phyloP scores from a whole-genome alignment of 2,113 vertebrate genomes.

The Psittacula cyanocephala region DNA sequence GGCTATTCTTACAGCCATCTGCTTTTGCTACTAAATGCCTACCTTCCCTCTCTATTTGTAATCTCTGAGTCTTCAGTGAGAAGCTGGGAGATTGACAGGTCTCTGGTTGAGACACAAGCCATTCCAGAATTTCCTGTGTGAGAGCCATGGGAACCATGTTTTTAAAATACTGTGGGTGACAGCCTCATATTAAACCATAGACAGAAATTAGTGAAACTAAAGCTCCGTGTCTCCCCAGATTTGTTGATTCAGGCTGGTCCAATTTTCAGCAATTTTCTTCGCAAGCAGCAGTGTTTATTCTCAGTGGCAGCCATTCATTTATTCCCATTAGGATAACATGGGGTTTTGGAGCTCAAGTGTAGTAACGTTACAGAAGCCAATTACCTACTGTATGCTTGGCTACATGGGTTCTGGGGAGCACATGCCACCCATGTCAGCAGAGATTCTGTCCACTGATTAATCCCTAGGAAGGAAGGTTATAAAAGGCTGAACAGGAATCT shows the following conservation, averaged over 20 bases:
- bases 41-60: not conserved
- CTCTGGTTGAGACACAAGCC: not conserved
- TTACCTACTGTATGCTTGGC: slow-evolving; percentile 17
- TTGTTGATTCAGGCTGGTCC: not conserved
- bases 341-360: slow-evolving; percentile 38
- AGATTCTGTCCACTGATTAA: not conserved
- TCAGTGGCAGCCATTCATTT: slow-evolving; percentile 47
- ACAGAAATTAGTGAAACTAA: slow-evolving; percentile 36
- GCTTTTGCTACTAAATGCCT: not conserved
- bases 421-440: not conserved
- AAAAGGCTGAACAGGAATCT: not conserved
- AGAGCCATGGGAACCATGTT: not conserved
- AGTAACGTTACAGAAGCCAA: slow-evolving; percentile 49
- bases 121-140: not conserved
- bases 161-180: not conserved
- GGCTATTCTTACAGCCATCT: not conserved
- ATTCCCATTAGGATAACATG: not conserved
- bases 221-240: not conserved
- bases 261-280: slow-evolving; percentile 49
- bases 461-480: not conserved
- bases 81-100: not conserved
- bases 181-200: slow-evolving; percentile 23
- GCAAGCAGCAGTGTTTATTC: slow-evolving; percentile 12
- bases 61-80: not conserved
- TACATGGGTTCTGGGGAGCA: not conserved